Percentiles rank a stretch among this genome's conserved stretches.
Evolutionary conservation across 2,113 vertebrate species (phyloP).

Genomic region (Hippocampus mohnikei): DNA sequence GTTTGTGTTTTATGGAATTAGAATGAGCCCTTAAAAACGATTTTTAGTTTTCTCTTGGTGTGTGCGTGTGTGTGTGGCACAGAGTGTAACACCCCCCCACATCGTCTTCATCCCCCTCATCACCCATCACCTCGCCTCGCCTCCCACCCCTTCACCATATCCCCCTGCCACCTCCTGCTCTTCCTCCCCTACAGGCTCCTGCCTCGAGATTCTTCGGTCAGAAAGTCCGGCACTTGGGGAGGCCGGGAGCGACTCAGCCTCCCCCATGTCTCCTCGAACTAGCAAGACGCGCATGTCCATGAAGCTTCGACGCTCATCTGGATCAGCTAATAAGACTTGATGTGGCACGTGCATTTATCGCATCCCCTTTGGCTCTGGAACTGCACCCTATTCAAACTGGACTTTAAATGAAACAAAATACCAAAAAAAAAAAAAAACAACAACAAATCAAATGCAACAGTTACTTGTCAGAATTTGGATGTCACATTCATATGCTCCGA

Average conservation of each 20-base stretch:
- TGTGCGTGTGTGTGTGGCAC: neutral
- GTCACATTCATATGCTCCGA: slow-evolving; percentile 2
- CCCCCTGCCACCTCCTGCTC: neutral
- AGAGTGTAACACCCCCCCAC: slow-evolving; percentile 38
- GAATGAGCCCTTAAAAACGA: neutral
- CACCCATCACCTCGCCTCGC: neutral
- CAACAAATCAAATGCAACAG: neutral
- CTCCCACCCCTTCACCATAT: neutral
- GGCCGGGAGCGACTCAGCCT: slow-evolving; percentile 90
- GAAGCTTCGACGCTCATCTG: slow-evolving; percentile 95
- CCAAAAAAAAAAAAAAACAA: neutral
- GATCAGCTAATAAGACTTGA: slow-evolving; percentile 96
- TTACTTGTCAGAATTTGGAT: neutral
- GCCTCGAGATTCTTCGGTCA: slow-evolving; percentile 85
- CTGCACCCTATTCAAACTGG: neutral
- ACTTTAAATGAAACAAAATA: neutral
- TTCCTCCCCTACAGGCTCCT: slow-evolving; percentile 79
- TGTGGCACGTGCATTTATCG: neutral
- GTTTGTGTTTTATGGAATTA: slow-evolving; percentile 12
- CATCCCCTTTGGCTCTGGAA: neutral
- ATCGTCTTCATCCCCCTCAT: slow-evolving; percentile 16
- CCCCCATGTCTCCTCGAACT: slow-evolving; percentile 95
- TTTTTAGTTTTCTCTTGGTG: neutral
- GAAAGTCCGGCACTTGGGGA: slow-evolving; percentile 85
- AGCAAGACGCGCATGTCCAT: slow-evolving; percentile 99